Percentiles rank a stretch among this genome's conserved stretches.
phyloP scores from a whole-genome alignment of 2,888 invertebrate species.

The Drosophila nr. fundita region DNA sequence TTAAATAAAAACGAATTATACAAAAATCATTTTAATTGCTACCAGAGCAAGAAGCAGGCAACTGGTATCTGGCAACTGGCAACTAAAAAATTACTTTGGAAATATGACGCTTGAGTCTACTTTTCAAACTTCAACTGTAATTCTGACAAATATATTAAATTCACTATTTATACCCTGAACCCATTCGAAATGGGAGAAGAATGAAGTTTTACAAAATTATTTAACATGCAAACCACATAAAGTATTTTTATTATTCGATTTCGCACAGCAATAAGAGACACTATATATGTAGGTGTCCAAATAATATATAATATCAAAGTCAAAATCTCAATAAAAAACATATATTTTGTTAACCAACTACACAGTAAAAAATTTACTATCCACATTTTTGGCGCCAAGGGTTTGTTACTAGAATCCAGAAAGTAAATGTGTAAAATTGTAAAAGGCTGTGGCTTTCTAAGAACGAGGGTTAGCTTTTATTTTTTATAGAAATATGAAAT shows the following conservation, averaged over 20 bases:
- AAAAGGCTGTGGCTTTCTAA: neutral
- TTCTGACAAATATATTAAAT: constrained; percentile 33
- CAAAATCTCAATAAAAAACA: neutral
- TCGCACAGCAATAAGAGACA: neutral
- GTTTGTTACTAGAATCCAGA: neutral
- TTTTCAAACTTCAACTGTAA: constrained; percentile 39
- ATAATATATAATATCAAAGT: neutral
- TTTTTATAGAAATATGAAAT: neutral
- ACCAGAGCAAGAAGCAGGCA: constrained; percentile 12
- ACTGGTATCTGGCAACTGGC: neutral
- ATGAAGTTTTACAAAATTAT: neutral
- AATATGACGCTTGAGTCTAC: neutral
- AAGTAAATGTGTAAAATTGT: neutral
- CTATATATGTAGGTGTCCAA: neutral
- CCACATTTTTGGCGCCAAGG: neutral
- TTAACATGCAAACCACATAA: no score
- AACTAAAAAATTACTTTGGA: constrained; percentile 6
- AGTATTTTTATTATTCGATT: neutral
- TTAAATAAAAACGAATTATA: constrained; percentile 51
- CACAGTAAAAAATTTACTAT: neutral
- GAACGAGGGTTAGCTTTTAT: neutral
- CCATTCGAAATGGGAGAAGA: neutral
- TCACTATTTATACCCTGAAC: neutral
- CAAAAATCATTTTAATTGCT: constrained; percentile 37
- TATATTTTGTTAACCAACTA: neutral